A percentile compares a stretch with the other conserved stretches of the same genome.
These are phyloP conservation scores for Alexandromys fortis DNA, from an alignment of 2,113 vertebrate species.

Conservation along the genomic window DNA sequence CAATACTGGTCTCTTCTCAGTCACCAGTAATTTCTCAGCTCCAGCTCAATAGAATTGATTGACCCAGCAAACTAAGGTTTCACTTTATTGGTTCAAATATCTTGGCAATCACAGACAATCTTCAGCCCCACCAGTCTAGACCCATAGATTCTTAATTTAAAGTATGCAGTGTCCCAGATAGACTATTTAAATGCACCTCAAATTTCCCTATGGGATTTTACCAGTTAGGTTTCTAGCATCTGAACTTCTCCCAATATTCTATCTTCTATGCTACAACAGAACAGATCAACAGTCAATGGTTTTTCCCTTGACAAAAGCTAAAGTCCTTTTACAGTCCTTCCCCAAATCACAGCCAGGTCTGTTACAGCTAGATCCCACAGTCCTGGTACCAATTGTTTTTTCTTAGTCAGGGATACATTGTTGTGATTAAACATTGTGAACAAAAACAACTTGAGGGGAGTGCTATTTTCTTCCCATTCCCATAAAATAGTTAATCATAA, in stretches of 20 bases:
- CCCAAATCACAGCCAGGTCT: background rate
- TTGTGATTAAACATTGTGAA: background rate
- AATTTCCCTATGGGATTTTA: background rate
- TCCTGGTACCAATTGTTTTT: too few species aligned
- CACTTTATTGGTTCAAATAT: background rate
- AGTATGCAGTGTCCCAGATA: background rate
- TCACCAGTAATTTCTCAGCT: background rate
- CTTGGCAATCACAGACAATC: background rate
- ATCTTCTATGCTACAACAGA: background rate
- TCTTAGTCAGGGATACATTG: background rate
- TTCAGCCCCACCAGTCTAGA: background rate
- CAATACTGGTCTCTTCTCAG: background rate
- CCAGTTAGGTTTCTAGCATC: background rate
- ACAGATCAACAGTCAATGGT: background rate
- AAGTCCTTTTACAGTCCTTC: background rate
- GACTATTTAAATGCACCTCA: background rate
- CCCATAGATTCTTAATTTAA: background rate
- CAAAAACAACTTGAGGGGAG: fast-evolving
- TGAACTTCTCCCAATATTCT: background rate
- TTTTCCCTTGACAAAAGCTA: background rate
- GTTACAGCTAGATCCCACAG: too few species aligned
- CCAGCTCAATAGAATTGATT: background rate
- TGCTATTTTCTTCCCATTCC: background rate
- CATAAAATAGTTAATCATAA: background rate
- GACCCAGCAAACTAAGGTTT: too few species aligned